Evolutionary conservation across 2,888 invertebrate genomes (phyloP).

Genomic region (Erebia epiphron): DNA sequence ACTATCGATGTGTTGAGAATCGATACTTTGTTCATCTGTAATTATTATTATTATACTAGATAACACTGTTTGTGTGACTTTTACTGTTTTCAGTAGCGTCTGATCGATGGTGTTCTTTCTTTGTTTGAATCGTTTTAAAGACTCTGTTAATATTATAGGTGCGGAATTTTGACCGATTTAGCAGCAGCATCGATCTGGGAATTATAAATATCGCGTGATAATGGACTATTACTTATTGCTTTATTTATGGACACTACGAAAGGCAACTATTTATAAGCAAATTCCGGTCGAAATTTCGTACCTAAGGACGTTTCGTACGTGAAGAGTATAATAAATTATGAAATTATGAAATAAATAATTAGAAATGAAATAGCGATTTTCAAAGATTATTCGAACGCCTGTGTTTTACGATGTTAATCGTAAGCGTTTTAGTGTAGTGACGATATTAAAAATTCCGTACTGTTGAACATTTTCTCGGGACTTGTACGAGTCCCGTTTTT

Average conservation of each 20-base stretch:
- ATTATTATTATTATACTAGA: background rate
- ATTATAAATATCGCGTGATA: too few relatives aligned
- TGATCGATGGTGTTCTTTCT: conserved; percentile 2
- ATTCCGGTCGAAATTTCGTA: background rate
- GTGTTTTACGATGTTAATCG: conserved; percentile 5
- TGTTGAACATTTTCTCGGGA: conserved; percentile 3
- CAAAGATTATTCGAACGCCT: background rate
- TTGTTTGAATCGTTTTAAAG: background rate
- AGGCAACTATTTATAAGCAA: background rate
- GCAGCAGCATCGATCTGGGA: too few relatives aligned
- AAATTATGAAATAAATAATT: too few relatives aligned
- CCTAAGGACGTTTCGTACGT: background rate
- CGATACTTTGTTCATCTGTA: conserved; percentile 25
- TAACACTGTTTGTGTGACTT: conserved; percentile 8
- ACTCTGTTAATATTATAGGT: background rate
- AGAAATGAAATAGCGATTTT: background rate
- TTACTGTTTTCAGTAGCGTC: conserved; percentile 30
- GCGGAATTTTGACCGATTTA: conserved; percentile 5
- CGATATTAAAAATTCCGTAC: conserved; percentile 14
- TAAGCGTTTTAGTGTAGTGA: conserved; percentile 20
- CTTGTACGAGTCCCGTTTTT: background rate
- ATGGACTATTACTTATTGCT: background rate
- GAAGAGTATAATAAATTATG: background rate
- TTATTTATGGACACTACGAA: background rate
- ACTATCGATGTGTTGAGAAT: conserved; percentile 38